Percentiles rank a stretch among this genome's conserved stretches.
Conservation (phyloP, 2,113 vertebrate genomes). For the Ursus arctos region DNA sequence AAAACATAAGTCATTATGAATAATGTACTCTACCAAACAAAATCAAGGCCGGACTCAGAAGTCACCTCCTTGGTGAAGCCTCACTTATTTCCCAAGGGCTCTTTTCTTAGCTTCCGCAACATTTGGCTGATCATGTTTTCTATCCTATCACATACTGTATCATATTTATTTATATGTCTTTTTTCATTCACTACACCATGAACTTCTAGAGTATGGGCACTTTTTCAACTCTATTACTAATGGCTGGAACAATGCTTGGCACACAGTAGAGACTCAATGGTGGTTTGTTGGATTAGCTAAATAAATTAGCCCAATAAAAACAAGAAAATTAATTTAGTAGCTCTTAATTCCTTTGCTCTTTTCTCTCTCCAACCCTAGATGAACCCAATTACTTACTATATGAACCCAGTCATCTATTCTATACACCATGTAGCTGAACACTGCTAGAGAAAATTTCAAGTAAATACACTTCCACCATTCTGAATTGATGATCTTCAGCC, state of each 20-base stretch:
- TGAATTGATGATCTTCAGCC: not conserved
- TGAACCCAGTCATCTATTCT: not conserved
- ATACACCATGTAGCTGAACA: not conserved
- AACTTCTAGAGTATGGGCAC: not conserved
- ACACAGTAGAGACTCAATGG: not conserved
- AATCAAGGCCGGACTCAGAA: not conserved
- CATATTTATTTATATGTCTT: not conserved
- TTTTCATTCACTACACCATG: not conserved
- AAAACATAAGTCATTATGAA: constrained; percentile 20
- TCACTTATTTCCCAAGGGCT: constrained; percentile 13
- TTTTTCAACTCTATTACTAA: constrained; percentile 16
- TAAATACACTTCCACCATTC: not conserved
- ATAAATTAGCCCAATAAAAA: constrained; percentile 8
- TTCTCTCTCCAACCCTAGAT: not conserved
- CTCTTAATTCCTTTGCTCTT: not conserved
- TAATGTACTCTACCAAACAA: not conserved
- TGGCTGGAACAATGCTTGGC: not conserved
- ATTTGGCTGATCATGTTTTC: not conserved
- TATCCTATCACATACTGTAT: not conserved
- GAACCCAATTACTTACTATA: not conserved
- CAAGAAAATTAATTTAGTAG: not conserved
- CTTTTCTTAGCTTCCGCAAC: not conserved
- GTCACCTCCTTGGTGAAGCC: not conserved
- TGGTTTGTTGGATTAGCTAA: not conserved
- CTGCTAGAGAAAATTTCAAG: not conserved